Percentiles rank a stretch among this genome's conserved stretches.
phyloP scores from a whole-genome alignment of 2,113 vertebrate species.

The Silurus meridionalis region DNA sequence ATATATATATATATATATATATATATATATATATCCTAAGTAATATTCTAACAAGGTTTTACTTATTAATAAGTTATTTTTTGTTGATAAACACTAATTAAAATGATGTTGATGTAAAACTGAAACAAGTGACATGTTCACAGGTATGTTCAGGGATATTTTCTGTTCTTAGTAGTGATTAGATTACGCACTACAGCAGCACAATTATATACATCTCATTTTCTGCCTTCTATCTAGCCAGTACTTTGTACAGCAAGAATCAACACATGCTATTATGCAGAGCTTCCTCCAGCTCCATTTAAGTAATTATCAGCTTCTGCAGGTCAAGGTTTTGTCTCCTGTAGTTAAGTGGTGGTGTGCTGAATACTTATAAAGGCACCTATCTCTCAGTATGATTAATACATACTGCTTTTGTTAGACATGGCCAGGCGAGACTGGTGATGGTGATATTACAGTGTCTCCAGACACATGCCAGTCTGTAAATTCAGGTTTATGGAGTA shows the following conservation, averaged over 20 bases:
- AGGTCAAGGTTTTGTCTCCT: not conserved
- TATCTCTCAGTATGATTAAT: conserved; percentile 13
- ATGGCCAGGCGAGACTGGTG: not conserved
- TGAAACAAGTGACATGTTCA: not conserved
- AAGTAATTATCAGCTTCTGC: not conserved
- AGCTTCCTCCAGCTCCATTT: not conserved
- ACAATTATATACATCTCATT: conserved; percentile 8
- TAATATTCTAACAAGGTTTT: not conserved
- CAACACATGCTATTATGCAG: not conserved
- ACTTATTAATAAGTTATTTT: not conserved
- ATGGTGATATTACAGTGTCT: conserved; percentile 8
- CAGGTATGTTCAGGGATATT: not conserved
- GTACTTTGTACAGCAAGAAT: not conserved
- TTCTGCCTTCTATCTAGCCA: conserved; percentile 1
- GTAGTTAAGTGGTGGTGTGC: not conserved
- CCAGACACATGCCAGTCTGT: not conserved
- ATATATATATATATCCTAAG: not conserved
- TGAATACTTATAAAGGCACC: conserved; percentile 21
- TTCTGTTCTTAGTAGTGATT: conserved; percentile 37
- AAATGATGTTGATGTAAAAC: not conserved
- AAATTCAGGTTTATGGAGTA: conserved; percentile 24
- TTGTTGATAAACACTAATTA: not conserved
- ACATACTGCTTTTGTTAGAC: not conserved
- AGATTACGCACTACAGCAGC: conserved; percentile 44
- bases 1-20: not conserved